Evolutionary conservation across 2,888 invertebrate species (phyloP).

Genomic region (Troides aeacus): DNA sequence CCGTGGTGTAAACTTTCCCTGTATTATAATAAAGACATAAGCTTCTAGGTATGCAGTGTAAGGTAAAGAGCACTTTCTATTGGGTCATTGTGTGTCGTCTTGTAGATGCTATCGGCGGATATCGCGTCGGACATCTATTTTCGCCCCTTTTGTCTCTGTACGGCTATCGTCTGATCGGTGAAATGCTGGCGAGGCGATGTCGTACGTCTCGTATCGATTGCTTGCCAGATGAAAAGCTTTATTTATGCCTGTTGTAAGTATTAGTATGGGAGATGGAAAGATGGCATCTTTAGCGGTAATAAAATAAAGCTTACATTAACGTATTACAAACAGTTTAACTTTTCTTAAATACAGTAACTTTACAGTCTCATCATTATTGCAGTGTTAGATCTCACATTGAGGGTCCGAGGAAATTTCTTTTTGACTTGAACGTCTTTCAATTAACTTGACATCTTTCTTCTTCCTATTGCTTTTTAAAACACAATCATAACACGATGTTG

Average conservation of each 20-base stretch:
- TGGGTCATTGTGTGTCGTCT: slow-evolving; percentile 52
- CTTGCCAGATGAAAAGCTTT: slow-evolving; percentile 34
- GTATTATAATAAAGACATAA: slow-evolving; percentile 20
- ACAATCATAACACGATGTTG: too few relatives aligned
- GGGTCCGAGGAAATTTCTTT: too few relatives aligned
- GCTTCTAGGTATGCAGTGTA: slow-evolving; percentile 33
- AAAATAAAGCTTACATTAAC: background rate
- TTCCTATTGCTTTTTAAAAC: too few relatives aligned
- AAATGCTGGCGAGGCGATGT: slow-evolving; percentile 46
- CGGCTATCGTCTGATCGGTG: slow-evolving; percentile 53
- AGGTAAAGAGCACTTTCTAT: slow-evolving; percentile 50
- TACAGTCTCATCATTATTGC: too few relatives aligned
- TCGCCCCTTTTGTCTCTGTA: slow-evolving; percentile 54
- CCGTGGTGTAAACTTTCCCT: slow-evolving; percentile 19
- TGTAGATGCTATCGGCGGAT: slow-evolving; percentile 50
- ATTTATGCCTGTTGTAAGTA: slow-evolving; percentile 19
- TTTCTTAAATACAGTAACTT: too few relatives aligned
- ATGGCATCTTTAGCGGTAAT: background rate
- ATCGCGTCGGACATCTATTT: slow-evolving; percentile 54
- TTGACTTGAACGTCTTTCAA: too few relatives aligned
- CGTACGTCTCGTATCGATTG: slow-evolving; percentile 31
- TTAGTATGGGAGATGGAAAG: background rate
- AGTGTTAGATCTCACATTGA: too few relatives aligned
- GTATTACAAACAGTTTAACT: too few relatives aligned
- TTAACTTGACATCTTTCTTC: too few relatives aligned